Evolutionary conservation across 2,113 vertebrate species (phyloP).

Genomic region (Cercocebus atys): DNA sequence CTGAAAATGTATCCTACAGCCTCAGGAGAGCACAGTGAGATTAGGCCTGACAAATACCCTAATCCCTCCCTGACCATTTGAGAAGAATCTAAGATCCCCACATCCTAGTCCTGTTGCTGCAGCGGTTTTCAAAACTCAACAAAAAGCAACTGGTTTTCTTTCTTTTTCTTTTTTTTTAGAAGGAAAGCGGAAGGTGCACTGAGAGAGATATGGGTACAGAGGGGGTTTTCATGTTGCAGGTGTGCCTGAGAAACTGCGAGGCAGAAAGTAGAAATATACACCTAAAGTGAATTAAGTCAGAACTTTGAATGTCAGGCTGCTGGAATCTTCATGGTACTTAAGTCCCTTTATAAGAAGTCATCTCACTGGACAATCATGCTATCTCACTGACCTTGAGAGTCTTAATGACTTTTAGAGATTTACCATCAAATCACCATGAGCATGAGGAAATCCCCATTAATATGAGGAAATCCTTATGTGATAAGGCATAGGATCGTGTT

Average conservation of each 20-base stretch:
- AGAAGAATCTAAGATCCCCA: background rate
- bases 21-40: background rate
- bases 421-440: background rate
- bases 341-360: background rate
- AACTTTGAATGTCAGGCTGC: background rate
- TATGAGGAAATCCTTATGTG: background rate
- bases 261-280: background rate
- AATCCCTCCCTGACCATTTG: background rate
- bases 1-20: background rate
- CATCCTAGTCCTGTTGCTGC: background rate
- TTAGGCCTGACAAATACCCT: constrained; percentile 14
- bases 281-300: background rate
- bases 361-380: background rate
- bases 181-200: background rate
- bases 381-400: background rate
- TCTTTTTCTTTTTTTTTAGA: background rate
- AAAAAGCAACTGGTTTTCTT: background rate
- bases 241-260: background rate
- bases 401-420: background rate
- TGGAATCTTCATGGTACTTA: background rate
- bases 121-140: background rate
- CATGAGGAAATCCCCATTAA: background rate
- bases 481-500: background rate
- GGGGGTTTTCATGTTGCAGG: background rate
- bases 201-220: background rate